Percentiles rank a stretch among this genome's conserved stretches.
Conservation (phyloP, 2,113 vertebrate genomes). For the Peromyscus leucopus region DNA sequence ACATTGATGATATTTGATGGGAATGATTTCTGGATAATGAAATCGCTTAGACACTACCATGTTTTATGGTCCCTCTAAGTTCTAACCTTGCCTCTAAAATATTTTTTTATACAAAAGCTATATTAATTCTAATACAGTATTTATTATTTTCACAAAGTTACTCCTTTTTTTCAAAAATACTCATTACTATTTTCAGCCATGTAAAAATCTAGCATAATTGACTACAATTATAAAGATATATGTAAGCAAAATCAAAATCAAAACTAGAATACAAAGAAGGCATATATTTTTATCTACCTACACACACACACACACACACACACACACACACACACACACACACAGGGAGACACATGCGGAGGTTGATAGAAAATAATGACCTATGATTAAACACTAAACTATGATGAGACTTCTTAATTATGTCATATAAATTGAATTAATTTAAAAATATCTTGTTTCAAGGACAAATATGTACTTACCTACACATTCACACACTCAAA, state of each 20-base stretch:
- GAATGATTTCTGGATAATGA: not conserved
- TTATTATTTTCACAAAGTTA: constrained; percentile 31
- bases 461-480: not conserved
- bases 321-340: not conserved
- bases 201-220: not conserved
- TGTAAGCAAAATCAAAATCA: constrained; percentile 43
- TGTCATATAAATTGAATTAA: constrained; percentile 31
- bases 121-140: not conserved
- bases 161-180: constrained; percentile 21
- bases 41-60: not conserved
- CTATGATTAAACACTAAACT: not conserved
- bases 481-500: not conserved
- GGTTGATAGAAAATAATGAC: not conserved
- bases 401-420: not conserved
- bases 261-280: not conserved
- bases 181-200: not conserved
- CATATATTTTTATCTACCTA: not conserved
- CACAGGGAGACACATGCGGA: not conserved
- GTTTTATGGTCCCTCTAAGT: not conserved
- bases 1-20: not conserved
- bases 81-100: not conserved
- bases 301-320: not conserved
- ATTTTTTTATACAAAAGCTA: not conserved
- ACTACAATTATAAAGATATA: not conserved
- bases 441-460: constrained; percentile 43